Base-by-base conservation (phyloP, 2,113 vertebrate species). In the Nansenia antarctica region DNA sequence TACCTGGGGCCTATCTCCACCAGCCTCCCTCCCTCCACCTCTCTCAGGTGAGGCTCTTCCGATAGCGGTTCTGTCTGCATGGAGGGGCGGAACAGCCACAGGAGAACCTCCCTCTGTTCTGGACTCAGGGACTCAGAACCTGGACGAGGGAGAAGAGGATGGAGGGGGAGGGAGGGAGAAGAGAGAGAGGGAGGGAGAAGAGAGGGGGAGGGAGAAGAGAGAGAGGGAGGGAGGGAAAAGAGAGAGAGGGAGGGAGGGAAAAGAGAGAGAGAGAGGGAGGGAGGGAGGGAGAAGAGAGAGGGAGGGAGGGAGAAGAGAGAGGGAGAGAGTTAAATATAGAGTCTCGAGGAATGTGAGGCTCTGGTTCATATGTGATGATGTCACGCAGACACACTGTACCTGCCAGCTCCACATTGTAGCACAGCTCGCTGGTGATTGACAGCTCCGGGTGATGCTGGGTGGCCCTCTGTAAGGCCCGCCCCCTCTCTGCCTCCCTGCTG, bases 1-100 rank as follows among this genome's bases (percentile, higher is more conserved):
- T 85, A 95, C 95, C 95, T 93, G 15, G 95, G 95, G 63, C 95
- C 95, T 0, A 96, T 93, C 82, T 97, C 95, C 74, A 96, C 87
- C 49, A 97, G 84, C 12, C 83, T 89, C 69, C 92, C 92, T 24
- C 63, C 90, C 1, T 77, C 78, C 2, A 65, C 79, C 1, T 89
- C 80, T 7, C 34, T 69, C 39, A 97, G 90, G 79, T 87, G 87
- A 2, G 94, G 85, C 9, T 88, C 58, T 29, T 91, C 88, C 26
- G 90, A 86, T 20, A 95, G 85, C 1, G 82, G 87, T 15, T 87
- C 83, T 0, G 67, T 64, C 55, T 92, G 84, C 60, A 95, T 83
- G 1, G 92, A 91, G 62, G 92, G 93, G 53, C 87, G 84, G 65
- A 97, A 94, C 12, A 97, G 81, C 95, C 95, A 97, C 14, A 76